Conservation (phyloP, 2,797 vertebrate species). For the Passerculus sandwichensis region DNA sequence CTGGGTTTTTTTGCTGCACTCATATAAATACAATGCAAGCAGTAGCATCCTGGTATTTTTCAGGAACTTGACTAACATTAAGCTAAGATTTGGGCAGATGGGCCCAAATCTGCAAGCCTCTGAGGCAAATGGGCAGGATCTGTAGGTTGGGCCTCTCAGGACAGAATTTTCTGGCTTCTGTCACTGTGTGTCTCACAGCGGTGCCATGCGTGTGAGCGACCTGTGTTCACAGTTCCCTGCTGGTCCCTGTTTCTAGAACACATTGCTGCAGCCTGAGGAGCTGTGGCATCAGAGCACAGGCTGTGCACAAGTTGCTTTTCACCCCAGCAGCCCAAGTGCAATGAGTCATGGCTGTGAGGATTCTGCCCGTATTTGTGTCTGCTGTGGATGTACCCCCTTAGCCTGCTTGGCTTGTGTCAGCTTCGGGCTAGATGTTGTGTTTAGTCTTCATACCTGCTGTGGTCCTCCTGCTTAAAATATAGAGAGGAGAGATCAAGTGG, state of each 20-base stretch:
- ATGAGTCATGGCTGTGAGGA: rapidly evolving
- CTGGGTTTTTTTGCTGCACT: not conserved
- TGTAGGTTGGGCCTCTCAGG: not conserved
- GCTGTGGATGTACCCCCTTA: not conserved
- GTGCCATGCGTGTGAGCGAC: rapidly evolving
- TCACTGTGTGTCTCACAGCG: rapidly evolving
- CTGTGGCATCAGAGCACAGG: not conserved
- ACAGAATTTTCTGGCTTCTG: not conserved
- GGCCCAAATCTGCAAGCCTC: not conserved
- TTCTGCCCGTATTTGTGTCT: not conserved
- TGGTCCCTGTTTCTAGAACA: not conserved
- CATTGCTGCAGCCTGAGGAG: rapidly evolving
- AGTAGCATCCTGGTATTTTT: not conserved
- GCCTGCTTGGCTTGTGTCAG: not conserved
- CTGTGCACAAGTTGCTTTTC: not conserved
- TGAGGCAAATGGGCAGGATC: not conserved
- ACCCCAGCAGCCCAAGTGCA: rapidly evolving
- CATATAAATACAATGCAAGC: not conserved
- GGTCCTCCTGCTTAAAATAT: not conserved
- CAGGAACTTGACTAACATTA: not conserved
- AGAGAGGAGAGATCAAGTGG: not conserved
- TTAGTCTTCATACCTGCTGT: not conserved
- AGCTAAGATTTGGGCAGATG: not conserved
- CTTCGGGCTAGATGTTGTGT: rapidly evolving
- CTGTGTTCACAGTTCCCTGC: too few species aligned